Percentiles rank a stretch among this genome's conserved stretches.
Evolutionary conservation across 2,888 invertebrate genomes (phyloP).

Genomic region (Orchestes rusci): DNA sequence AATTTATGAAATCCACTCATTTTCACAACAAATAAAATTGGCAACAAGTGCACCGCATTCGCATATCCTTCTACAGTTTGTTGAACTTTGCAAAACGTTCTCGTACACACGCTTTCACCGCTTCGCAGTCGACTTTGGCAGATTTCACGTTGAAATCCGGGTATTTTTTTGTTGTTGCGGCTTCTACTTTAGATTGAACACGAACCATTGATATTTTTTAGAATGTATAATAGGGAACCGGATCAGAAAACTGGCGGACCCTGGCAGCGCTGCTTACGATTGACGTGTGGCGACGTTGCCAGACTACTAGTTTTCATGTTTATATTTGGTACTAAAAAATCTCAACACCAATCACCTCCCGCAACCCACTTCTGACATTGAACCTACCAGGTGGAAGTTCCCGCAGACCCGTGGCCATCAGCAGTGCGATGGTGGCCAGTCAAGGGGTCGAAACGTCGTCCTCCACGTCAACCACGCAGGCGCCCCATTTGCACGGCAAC

Average conservation of each 20-base stretch:
- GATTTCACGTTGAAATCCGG: slow-evolving; percentile 1
- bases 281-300: too few species aligned
- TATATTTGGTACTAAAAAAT: too few species aligned
- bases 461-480: slow-evolving; percentile 14
- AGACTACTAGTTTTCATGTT: too few species aligned
- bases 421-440: slow-evolving; percentile 43
- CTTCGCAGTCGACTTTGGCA: not conserved
- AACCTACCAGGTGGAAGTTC: slow-evolving; percentile 19
- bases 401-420: slow-evolving; percentile 25
- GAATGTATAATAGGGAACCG: too few species aligned
- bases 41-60: not conserved
- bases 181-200: too few species aligned
- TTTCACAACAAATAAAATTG: not conserved
- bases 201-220: too few species aligned
- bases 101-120: slow-evolving; percentile 19
- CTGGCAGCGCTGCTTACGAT: too few species aligned
- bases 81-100: slow-evolving; percentile 22
- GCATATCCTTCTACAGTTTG: slow-evolving; percentile 16
- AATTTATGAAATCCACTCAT: too few species aligned
- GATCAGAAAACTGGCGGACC: too few species aligned
- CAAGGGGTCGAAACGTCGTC: slow-evolving; percentile 39
- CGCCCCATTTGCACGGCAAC: not conserved
- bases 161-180: too few species aligned
- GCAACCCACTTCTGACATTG: too few species aligned
- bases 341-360: too few species aligned